Evolutionary conservation across 2,113 vertebrate species (phyloP), one percentile per base, ranked within the genome.

Genomic region (Datnioides undecimradiatus): DNA sequence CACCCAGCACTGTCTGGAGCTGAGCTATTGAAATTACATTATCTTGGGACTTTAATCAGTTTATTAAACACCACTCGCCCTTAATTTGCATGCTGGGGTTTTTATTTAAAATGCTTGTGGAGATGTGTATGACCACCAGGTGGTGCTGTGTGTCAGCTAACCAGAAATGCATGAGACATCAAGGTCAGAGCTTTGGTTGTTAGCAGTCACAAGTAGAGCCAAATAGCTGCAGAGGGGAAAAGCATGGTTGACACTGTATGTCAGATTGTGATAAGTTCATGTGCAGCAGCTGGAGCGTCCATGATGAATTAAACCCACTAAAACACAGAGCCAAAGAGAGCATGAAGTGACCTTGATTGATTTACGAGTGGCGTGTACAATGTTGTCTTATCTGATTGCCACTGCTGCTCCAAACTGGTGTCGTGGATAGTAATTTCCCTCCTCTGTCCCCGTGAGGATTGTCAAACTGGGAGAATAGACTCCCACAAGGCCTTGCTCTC

Each of bases 261-360:
- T 67, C 31, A 58, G 48, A 40, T 51, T 31, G 17, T 70, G 45
- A 79, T 52, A 36, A 63, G 33, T 40, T 80, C 41, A 41, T 23
- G 25, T 76, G 41, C 55, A 48, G 40, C 41, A 27, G 51, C 38
- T 43, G 29, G 17, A n/a, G 17, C 33, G 23, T 76, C 13, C 21
- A 12, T 58, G 27, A 21, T 84, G 64, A 52, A 65, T 48, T 60
- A 17, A 67, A 57, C 10, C 49, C 9, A 6, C 71, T 14, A 0
- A 38, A 13, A 76, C 36, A 41, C 17, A 29, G 38, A 59, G 62
- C 7, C 72, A 65, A 58, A 64, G 7, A 31, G 12, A 38, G 23
- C 17, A 33, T 25, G 21, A 59, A 64, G 55, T 85, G 88, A 90
- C 86, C 79, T 85, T 85, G 85, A 90, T 70, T 75, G 71, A 87